Conservation (phyloP, 2,888 invertebrate species). For the Epicampocera succincta region DNA sequence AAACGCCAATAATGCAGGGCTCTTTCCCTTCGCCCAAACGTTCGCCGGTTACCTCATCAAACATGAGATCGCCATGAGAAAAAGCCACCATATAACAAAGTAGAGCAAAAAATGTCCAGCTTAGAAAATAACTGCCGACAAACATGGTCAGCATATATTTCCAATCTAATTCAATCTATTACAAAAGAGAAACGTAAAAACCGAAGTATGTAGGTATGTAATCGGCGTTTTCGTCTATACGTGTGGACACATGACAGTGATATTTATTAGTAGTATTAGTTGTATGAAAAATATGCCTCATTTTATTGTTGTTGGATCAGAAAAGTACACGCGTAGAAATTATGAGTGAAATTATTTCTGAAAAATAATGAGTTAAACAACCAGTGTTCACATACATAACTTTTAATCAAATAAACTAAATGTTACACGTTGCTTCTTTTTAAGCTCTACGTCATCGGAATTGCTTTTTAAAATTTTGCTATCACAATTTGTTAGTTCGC, state of each 20-base stretch:
- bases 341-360: not conserved
- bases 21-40: slow-evolving; percentile 81
- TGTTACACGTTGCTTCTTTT: slow-evolving; percentile 41
- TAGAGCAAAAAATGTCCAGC: slow-evolving; percentile 90
- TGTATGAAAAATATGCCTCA: slow-evolving; percentile 25
- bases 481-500: slow-evolving; percentile 19
- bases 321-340: not conserved
- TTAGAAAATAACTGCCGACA: slow-evolving; percentile 90
- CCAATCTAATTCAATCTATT: slow-evolving; percentile 89
- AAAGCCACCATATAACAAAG: slow-evolving; percentile 90
- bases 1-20: slow-evolving; percentile 84
- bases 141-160: slow-evolving; percentile 94
- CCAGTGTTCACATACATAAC: not conserved
- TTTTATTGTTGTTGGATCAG: slow-evolving; percentile 27
- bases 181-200: slow-evolving; percentile 77
- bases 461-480: slow-evolving; percentile 16
- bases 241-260: slow-evolving; percentile 19
- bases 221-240: not conserved
- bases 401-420: slow-evolving; percentile 59
- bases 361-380: slow-evolving; percentile 34
- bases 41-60: slow-evolving; percentile 82
- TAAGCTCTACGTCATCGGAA: slow-evolving; percentile 35
- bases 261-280: slow-evolving; percentile 52
- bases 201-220: not conserved
- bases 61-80: slow-evolving; percentile 89